Base-by-base conservation (phyloP, 2,113 vertebrate genomes). In the Hiodon alosoides region DNA sequence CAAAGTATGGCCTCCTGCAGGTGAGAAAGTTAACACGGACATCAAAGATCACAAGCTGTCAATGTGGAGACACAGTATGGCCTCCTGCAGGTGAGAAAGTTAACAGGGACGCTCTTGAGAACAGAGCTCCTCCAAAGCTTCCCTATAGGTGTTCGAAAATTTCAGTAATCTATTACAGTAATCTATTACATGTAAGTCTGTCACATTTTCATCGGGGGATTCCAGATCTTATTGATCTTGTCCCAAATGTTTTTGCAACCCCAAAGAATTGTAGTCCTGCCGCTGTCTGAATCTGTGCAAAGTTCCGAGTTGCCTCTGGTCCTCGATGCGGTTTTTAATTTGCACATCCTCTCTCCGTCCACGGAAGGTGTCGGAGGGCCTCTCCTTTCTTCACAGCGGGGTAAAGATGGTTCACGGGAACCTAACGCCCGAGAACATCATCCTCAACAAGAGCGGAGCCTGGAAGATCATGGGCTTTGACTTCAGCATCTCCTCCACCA, bases 381-480 rank as follows among this genome's bases (percentile, higher is more conserved):
- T 99, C 76, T 94, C 96, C 13, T 99, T 99, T 88, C 92, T 99
- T 76, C 97, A 99, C 87, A 95, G 92, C 73, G 95, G 97, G 72
- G 97, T 99, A 50, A 98, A 98, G 89, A 99, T 99, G 97, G 93
- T 99, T 74, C 97, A 99, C 81, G 94, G 96, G 62, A 99, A 99
- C 86, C 85, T 99, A 83, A 94, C 92, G 83, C 90, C 86, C 75
- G 95, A 98, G 87, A 99, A 99, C 85, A 91, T 99, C 83, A 98
- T 99, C 86, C 89, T 99, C 78, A 99, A 99, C 89, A 99, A 98
- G 85, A 99, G 93, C 59, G 97, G 97, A 76, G 92, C 95, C 11
- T 99, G 97, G 97, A 99, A 99, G 91, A 99, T 99, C 83, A 99
- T 96, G 95, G 97, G 97, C 67, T 99, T 99, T 83, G 97, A 99